Evolutionary conservation across 2,113 vertebrate genomes (phyloP), one percentile per base, ranked within the genome.

Genomic region (Rhinichthys klamathensis): DNA sequence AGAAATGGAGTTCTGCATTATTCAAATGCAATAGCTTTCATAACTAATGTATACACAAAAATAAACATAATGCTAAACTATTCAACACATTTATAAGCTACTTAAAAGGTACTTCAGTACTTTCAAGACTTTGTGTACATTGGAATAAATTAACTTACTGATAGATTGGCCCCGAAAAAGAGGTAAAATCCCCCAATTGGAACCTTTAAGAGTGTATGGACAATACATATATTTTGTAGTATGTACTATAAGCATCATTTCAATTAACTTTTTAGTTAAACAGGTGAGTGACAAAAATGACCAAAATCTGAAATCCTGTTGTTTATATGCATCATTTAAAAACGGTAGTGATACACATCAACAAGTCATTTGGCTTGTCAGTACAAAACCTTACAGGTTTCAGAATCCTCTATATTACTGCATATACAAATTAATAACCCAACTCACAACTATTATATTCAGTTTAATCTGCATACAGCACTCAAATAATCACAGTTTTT

Each of bases 1-100:
- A 88, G 56, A 82, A 73, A 89, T 46, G 49, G 13, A 70, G 38
- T 35, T 4, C 72, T 38, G 54, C 44, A 75, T 41, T 5, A 58
- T 58, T 13, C 60, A 10, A 78, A 60, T 6, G 10, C 54, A 60
- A 6, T 16, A 25, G 5, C 21, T 56, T 56, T 56, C 51, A 56
- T 56, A 56, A 51, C 1, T 56, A 2, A 0, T 54, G 51, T 54
- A 18, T 6, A 9, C 23, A 44, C 30, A 16, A 67, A 32, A 8
- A 7, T 67, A 32, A 16, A 32, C 30, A 27, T 2, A 65, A 32
- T 30, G 30, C 63, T 65, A 16, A 65, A 65, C 27, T n/a, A 30
- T 7, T 65, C 21, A 2, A 27, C 61, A 65, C 61, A 30, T 65
- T 23, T 65, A 30, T 13, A 63, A 2, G 6, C 25, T 30, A 30